A percentile compares a stretch with the other conserved stretches of the same genome.
Evolutionary conservation across 2,888 invertebrate genomes (phyloP).

Genomic region (Cheilosia vernalis): DNA sequence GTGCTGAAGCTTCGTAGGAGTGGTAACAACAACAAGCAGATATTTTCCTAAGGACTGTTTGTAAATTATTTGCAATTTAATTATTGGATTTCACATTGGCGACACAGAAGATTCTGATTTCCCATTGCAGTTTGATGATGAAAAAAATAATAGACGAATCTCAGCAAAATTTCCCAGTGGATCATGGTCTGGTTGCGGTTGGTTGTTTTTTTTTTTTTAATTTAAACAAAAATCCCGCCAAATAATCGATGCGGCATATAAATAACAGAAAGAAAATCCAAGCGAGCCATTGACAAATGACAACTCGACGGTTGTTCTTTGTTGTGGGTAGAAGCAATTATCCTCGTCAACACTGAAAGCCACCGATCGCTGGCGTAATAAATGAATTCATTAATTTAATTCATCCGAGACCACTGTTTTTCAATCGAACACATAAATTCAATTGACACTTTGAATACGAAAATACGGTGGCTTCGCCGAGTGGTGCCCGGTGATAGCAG

Average conservation of each 20-base stretch:
- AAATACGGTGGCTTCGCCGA: background rate
- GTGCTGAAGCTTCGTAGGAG: conserved; percentile 6
- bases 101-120: conserved; percentile 16
- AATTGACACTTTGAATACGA: conserved; percentile 51
- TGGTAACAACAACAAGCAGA: background rate
- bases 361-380: conserved; percentile 49
- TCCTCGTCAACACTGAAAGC: conserved; percentile 45
- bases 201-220: conserved; percentile 26
- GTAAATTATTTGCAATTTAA: conserved; percentile 26
- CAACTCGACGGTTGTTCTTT: conserved; percentile 57
- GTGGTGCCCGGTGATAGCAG: background rate
- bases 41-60: conserved; percentile 16
- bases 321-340: conserved; percentile 65
- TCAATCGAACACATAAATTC: conserved; percentile 63
- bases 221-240: conserved; percentile 39
- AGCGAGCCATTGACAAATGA: conserved; percentile 57
- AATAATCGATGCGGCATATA: conserved; percentile 17
- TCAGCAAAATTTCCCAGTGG: conserved; percentile 1
- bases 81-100: conserved; percentile 21
- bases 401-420: conserved; percentile 52
- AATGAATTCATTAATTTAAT: conserved; percentile 69
- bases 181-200: conserved; percentile 21
- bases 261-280: conserved; percentile 21
- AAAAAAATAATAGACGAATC: conserved; percentile 6
- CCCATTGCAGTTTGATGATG: background rate